A percentile compares a stretch with the other conserved stretches of the same genome.
Evolutionary conservation across 1,140 invertebrate genomes (phyloP).

Genomic region (Gryllus bimaculatus): DNA sequence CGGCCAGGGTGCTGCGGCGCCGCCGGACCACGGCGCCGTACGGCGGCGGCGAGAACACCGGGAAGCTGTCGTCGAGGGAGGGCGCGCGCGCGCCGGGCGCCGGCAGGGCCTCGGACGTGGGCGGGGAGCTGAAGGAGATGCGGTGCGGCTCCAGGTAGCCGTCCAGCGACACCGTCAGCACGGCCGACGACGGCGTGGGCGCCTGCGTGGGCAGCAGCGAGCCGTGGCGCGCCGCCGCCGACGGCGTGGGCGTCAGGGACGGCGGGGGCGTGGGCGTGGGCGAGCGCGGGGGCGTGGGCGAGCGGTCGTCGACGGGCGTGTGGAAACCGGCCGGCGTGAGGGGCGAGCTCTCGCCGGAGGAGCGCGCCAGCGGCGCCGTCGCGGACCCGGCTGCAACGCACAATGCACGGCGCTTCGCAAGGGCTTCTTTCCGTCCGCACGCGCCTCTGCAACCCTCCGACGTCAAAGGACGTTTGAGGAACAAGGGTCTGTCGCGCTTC

Average conservation of each 20-base stretch:
- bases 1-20: slow-evolving; percentile 20
- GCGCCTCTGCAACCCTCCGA: no score
- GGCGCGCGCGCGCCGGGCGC: slow-evolving; percentile 35
- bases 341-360: slow-evolving; percentile 50
- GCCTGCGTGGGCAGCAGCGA: slow-evolving; percentile 49
- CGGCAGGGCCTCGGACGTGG: slow-evolving; percentile 41
- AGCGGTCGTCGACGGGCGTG: slow-evolving; percentile 40
- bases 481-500: no score
- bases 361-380: slow-evolving; percentile 43
- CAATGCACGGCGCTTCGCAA: not conserved
- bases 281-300: slow-evolving; percentile 36
- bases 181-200: slow-evolving; percentile 73
- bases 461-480: no score
- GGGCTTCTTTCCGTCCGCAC: not conserved
- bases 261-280: slow-evolving; percentile 29
- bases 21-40: slow-evolving; percentile 37
- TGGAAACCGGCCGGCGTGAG: slow-evolving; percentile 53
- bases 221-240: slow-evolving; percentile 28
- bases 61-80: slow-evolving; percentile 66
- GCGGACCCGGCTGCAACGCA: not conserved
- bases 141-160: slow-evolving; percentile 72
- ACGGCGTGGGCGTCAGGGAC: slow-evolving; percentile 41
- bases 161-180: slow-evolving; percentile 72
- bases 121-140: slow-evolving; percentile 66
- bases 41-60: slow-evolving; percentile 72